Base-by-base conservation (phyloP, 2,113 vertebrate species). In the Carassius auratus region DNA sequence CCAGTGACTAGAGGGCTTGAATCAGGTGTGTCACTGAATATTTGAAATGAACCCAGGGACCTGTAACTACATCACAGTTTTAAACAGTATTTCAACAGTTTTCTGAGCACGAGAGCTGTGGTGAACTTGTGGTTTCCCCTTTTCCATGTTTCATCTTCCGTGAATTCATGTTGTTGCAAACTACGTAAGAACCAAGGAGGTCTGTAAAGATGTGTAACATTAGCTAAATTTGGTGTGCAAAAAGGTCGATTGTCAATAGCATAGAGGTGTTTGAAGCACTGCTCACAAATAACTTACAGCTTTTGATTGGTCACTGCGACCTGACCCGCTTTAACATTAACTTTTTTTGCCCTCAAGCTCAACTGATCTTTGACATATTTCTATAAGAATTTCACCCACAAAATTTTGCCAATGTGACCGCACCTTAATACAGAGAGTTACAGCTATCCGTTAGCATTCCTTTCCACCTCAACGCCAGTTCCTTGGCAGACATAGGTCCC, bases 1-100 rank as follows among this genome's bases (percentile, higher is more conserved):
- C 48, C 83, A 62, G 71, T 66, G 14, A 69, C 52, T 69, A 59
- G 74, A 83, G 76, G 33, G 64, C 82, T 84, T 38, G 84, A 85
- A 77, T 84, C 42, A 48, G 69, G 85, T 81, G 78, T 30, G 55
- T 30, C 45, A 62, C 82, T 62, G 42, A 55, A 48, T 84, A 66
- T 38, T 42, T 64, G 3, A 85, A 80, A 38, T 15, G n/a, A 75
- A 82, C 52, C 64, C 71, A 81, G 79, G 83, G 80, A 76, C 62
- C 80, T 55, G 76, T 84, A 36, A 81, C 71, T 73, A 64, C 57
- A 88, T 12, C 52, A 1, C 21, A 21, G 69, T 69, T 79, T 69
- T 69, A 52, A 82, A 69, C 64, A 33, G 21, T 19, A 36, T 52
- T 52, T 81, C 23, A 17, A 81, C 38, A 19, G 62, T 66, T 69